phyloP scores from a whole-genome alignment of 2,888 invertebrate species.

The Pomacea canaliculata region DNA sequence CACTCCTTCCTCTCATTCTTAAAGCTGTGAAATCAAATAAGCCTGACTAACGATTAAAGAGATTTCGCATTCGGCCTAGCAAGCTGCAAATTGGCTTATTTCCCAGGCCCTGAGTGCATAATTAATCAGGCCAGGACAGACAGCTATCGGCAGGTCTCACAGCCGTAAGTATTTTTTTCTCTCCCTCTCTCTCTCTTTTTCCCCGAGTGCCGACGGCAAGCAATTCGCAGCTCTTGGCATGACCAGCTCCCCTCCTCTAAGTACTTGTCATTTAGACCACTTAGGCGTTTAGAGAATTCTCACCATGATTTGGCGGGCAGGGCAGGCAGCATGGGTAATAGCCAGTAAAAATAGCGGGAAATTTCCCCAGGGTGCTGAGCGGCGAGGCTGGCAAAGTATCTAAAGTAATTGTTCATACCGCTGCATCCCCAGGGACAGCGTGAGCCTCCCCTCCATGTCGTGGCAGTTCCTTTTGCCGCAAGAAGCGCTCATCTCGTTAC shows the following conservation, averaged over 20 bases:
- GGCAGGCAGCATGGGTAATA: slow-evolving; percentile 19
- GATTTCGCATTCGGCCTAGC: slow-evolving; percentile 25
- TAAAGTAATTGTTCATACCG: slow-evolving; percentile 30
- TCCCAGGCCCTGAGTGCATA: slow-evolving; percentile 26
- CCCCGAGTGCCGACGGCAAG: slow-evolving; percentile 1
- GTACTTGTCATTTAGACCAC: slow-evolving; percentile 32
- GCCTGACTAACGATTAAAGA: slow-evolving; percentile 25
- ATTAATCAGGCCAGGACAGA: slow-evolving; percentile 25
- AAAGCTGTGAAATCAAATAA: slow-evolving; percentile 34
- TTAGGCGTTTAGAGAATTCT: slow-evolving; percentile 28
- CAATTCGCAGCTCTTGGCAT: slow-evolving; percentile 8
- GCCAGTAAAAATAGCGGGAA: slow-evolving; percentile 26
- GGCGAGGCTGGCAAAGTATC: slow-evolving; percentile 17
- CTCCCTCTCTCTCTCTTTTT: background rate
- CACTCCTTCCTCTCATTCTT: background rate
- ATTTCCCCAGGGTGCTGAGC: slow-evolving; percentile 21
- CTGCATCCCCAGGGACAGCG: slow-evolving; percentile 12
- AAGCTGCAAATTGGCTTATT: slow-evolving; percentile 37
- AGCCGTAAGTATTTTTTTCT: slow-evolving; percentile 2
- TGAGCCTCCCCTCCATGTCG: background rate
- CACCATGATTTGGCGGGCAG: slow-evolving; percentile 22
- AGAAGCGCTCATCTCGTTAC: no score
- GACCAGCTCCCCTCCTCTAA: slow-evolving; percentile 21
- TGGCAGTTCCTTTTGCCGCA: background rate
- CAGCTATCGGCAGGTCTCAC: slow-evolving; percentile 24